Conservation (phyloP, 2,113 vertebrate genomes). For the Rhinolophus sinicus region DNA sequence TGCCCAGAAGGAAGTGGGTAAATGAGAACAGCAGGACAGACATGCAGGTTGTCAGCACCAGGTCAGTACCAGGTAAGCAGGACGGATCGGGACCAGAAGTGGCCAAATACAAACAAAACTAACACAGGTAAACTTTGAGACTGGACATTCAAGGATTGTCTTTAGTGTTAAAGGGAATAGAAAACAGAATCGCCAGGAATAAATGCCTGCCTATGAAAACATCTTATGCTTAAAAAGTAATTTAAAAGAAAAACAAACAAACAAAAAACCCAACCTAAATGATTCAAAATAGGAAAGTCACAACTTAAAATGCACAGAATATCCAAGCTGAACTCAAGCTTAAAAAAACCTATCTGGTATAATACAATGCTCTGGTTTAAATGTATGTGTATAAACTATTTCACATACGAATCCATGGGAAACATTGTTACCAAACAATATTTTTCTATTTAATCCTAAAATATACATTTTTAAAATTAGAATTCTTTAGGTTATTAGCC, state of each 20-base stretch:
- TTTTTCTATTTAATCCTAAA: not conserved
- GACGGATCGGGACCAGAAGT: not conserved
- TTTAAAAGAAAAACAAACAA: not conserved
- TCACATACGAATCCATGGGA: not conserved
- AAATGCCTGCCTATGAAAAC: not conserved
- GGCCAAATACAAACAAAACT: not conserved
- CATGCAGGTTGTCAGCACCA: not conserved
- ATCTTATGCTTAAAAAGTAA: not conserved
- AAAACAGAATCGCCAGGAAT: slow-evolving; percentile 30
- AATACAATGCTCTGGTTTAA: not conserved
- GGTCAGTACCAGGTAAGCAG: too few species aligned
- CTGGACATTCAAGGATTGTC: not conserved
- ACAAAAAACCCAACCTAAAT: not conserved
- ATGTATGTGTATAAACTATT: not conserved
- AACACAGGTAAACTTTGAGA: not conserved
- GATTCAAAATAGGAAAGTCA: slow-evolving; percentile 32
- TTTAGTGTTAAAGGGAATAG: not conserved
- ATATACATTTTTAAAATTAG: slow-evolving; percentile 12
- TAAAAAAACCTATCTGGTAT: not conserved
- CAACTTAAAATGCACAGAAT: not conserved
- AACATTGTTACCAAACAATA: not conserved
- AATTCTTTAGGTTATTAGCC: not conserved
- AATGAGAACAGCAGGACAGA: not conserved
- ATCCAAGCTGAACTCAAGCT: not conserved
- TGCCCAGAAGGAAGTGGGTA: not conserved